Conservation (phyloP, 35 echinoderm and acorn worm species). For the Chiridota heheva region DNA sequence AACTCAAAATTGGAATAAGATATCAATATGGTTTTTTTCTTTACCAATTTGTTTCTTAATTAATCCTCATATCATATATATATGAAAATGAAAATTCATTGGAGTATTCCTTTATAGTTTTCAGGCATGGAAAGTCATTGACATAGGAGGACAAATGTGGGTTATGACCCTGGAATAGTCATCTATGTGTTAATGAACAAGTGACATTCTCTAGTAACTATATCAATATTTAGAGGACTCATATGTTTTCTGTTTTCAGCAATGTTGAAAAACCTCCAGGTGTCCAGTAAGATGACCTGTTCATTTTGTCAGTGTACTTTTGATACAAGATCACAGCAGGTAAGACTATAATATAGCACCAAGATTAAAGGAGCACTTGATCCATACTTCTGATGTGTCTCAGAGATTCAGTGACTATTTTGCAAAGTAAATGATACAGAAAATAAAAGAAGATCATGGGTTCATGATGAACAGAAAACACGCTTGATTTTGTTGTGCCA, state of each 20-base stretch:
- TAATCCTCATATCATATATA: no score
- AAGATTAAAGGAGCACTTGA: no score
- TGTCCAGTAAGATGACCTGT: constrained; percentile 69
- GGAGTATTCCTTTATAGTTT: background rate
- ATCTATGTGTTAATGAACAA: no score
- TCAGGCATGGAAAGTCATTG: background rate
- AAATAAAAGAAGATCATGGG: background rate
- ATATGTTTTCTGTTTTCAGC: constrained; percentile 7
- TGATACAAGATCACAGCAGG: constrained; percentile 68
- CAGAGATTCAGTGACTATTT: background rate
- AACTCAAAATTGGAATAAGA: no score
- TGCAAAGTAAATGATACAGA: background rate
- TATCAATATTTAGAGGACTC: no score
- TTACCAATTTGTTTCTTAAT: no score
- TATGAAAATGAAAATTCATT: no score
- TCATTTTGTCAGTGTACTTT: constrained; percentile 63
- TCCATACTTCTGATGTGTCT: background rate
- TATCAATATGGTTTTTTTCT: no score
- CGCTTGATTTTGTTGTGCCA: background rate
- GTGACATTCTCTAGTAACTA: no score
- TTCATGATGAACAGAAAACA: background rate
- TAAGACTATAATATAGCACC: background rate
- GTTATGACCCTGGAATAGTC: no score
- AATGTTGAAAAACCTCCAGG: constrained; percentile 5
- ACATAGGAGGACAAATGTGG: no score